These are phyloP conservation scores for Acrocephalus scirpaceus DNA, from an alignment of 2,797 vertebrate species.

Conservation along the genomic window DNA sequence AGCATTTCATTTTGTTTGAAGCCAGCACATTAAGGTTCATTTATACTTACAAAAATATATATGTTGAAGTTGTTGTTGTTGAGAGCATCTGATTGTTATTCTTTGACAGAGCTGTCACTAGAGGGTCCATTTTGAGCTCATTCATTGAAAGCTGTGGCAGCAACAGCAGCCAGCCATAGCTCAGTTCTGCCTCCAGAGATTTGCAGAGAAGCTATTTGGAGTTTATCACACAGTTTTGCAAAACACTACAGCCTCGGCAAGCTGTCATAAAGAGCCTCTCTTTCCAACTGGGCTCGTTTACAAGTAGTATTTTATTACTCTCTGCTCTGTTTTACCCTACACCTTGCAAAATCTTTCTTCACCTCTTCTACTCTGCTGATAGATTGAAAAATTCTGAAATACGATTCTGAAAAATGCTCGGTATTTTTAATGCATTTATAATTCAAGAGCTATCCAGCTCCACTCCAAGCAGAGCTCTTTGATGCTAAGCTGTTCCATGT, in stretches of 20 bases:
- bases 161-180: constrained; percentile 58
- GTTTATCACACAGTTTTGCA: constrained; percentile 68
- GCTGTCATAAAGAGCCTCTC: constrained; percentile 58
- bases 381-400: constrained; percentile 48
- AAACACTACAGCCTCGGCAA: constrained; percentile 49
- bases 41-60: constrained; percentile 18
- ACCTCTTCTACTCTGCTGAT: neutral
- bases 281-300: constrained; percentile 55
- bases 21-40: neutral
- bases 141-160: constrained; percentile 70
- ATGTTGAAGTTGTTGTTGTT: constrained; percentile 46
- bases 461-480: neutral
- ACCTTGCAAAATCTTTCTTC: constrained; percentile 56
- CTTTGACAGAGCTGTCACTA: constrained; percentile 72
- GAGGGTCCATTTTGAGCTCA: constrained; percentile 65
- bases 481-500: neutral
- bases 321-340: constrained; percentile 48
- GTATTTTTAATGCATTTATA: constrained; percentile 62
- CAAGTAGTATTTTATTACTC: constrained; percentile 52
- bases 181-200: constrained; percentile 65
- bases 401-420: constrained; percentile 35
- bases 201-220: constrained; percentile 69
- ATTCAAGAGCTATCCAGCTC: constrained; percentile 30
- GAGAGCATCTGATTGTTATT: constrained; percentile 59
- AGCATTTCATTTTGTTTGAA: constrained; percentile 24